A percentile compares a stretch with the other conserved stretches of the same genome.
Conservation (phyloP, 2,888 invertebrate species). For the Apoderus coryli region DNA sequence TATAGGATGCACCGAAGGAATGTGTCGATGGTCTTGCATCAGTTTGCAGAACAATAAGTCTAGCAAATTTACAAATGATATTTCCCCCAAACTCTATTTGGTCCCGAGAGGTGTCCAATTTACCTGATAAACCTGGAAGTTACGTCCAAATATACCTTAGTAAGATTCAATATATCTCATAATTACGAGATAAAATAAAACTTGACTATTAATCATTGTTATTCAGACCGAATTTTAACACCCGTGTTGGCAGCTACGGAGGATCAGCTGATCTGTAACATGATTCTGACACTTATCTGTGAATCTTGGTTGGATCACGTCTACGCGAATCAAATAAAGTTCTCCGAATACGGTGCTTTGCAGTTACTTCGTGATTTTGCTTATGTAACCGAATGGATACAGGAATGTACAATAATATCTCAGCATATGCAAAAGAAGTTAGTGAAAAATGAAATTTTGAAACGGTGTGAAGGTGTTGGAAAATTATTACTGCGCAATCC, state of each 20-base stretch:
- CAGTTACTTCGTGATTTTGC: constrained; percentile 73
- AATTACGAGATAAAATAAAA: too few species aligned
- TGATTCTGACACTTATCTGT: constrained; percentile 68
- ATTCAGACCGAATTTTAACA: constrained; percentile 55
- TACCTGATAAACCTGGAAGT: constrained; percentile 36
- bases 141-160: constrained; percentile 65
- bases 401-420: constrained; percentile 41
- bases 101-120: constrained; percentile 33
- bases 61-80: constrained; percentile 70
- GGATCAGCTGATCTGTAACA: constrained; percentile 57
- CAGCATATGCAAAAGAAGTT: constrained; percentile 40
- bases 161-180: too few species aligned
- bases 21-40: constrained; percentile 57
- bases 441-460: constrained; percentile 47
- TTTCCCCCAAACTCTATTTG: constrained; percentile 60
- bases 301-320: constrained; percentile 82
- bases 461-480: constrained; percentile 77
- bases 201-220: constrained; percentile 1
- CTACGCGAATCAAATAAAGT: constrained; percentile 66
- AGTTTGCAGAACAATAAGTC: constrained; percentile 60
- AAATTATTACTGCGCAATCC: constrained; percentile 63
- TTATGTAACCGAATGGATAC: constrained; percentile 62
- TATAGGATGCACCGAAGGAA: constrained; percentile 53
- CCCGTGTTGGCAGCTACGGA: constrained; percentile 67
- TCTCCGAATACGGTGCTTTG: constrained; percentile 64